Evolutionary conservation across 2,113 vertebrate species (phyloP).

Genomic region (Grammomys dolichurus): DNA sequence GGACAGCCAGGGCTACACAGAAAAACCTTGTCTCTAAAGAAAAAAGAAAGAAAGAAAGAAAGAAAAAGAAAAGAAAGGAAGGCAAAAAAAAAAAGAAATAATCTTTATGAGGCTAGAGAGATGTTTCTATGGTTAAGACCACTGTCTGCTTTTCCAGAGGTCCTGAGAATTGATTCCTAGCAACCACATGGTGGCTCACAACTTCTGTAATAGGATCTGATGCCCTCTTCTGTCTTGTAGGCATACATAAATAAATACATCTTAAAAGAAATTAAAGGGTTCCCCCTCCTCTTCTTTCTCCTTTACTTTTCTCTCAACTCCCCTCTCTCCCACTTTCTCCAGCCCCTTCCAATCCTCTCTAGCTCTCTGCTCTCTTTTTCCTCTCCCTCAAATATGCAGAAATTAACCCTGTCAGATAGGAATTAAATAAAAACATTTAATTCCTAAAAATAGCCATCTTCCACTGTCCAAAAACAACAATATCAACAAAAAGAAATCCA

Average conservation of each 20-base stretch:
- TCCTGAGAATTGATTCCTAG: background rate
- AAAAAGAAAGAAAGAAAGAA: background rate
- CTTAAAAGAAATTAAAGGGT: background rate
- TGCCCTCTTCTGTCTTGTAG: background rate
- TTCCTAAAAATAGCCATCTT: background rate
- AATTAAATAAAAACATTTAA: background rate
- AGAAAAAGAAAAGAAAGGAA: no score
- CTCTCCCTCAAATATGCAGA: background rate
- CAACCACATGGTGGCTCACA: background rate
- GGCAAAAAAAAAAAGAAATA: no score
- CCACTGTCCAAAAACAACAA: background rate
- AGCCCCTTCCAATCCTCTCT: background rate
- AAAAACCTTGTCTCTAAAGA: background rate
- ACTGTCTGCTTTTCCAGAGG: background rate
- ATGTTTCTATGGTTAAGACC: background rate
- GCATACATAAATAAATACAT: background rate
- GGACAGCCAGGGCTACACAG: background rate
- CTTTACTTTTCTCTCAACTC: no score
- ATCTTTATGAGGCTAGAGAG: background rate
- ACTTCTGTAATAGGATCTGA: background rate
- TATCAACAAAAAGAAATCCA: background rate
- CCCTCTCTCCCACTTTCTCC: background rate
- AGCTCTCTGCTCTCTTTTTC: background rate
- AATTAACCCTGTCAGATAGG: background rate
- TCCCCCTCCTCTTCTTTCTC: background rate